These are phyloP conservation scores for Empidonax traillii DNA, from an alignment of 2,113 vertebrate genomes.

Conservation along the genomic window DNA sequence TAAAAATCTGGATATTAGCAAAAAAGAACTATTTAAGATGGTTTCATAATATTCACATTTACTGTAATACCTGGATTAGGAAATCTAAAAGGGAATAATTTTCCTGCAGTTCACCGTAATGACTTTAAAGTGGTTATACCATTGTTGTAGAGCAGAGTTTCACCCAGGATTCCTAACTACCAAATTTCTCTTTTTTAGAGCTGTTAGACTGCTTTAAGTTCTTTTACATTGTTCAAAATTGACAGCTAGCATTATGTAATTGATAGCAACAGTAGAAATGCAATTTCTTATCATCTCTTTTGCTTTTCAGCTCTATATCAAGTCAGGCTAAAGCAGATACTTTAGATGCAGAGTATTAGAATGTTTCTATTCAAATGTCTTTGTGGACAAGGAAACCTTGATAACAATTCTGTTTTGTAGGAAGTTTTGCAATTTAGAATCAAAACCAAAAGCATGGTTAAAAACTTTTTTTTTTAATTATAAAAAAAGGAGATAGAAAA, in stretches of 20 bases:
- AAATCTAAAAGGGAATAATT: background rate
- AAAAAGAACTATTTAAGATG: background rate
- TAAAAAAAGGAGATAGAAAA: background rate
- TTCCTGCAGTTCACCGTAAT: background rate
- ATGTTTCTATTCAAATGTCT: background rate
- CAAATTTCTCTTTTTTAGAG: background rate
- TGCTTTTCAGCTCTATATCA: background rate
- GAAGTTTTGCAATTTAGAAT: background rate
- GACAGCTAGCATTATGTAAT: background rate
- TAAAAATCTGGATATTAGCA: background rate
- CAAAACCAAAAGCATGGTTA: background rate
- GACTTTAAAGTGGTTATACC: background rate
- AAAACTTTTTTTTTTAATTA: background rate
- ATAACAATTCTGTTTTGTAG: background rate
- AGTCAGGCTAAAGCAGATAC: background rate
- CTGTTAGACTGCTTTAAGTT: background rate
- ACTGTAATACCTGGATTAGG: background rate
- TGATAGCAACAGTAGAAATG: background rate
- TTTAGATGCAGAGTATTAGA: background rate
- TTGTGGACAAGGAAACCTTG: background rate
- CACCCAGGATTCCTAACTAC: background rate
- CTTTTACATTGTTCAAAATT: background rate
- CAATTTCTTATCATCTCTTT: background rate
- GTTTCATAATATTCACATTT: background rate
- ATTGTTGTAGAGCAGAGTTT: background rate